Percentiles rank a stretch among this genome's conserved stretches.
Evolutionary conservation across 2,113 vertebrate genomes (phyloP).

Genomic region (Pseudorectes ferrugineus): DNA sequence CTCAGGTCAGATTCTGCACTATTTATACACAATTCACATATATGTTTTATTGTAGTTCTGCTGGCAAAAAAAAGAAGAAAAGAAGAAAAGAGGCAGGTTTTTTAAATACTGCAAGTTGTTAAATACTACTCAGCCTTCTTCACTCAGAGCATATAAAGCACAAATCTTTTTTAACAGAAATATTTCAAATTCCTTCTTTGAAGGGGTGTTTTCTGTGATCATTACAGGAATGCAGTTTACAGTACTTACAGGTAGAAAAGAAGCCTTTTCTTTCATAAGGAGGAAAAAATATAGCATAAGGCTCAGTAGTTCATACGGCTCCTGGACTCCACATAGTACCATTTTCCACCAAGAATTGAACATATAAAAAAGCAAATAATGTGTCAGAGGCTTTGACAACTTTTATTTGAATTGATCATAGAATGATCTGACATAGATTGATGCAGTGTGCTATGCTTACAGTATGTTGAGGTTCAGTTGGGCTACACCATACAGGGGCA

Average conservation of each 20-base stretch:
- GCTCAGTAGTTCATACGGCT: background rate
- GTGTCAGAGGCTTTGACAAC: background rate
- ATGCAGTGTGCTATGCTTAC: background rate
- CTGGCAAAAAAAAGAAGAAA: too few relatives aligned
- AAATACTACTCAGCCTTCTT: background rate
- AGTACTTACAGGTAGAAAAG: background rate
- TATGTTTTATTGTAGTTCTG: background rate
- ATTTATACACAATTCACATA: background rate
- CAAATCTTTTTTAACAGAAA: background rate
- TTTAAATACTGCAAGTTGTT: background rate
- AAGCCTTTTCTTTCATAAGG: background rate
- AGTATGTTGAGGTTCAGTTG: background rate
- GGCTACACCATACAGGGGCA: background rate
- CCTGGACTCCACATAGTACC: background rate
- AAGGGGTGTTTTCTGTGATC: background rate
- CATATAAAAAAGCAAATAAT: background rate
- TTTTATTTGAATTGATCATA: background rate
- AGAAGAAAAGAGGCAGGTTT: fast-evolving
- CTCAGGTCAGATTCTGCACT: background rate
- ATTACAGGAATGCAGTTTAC: background rate
- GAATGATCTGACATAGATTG: background rate
- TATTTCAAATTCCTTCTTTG: background rate
- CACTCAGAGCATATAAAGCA: background rate
- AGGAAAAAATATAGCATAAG: background rate
- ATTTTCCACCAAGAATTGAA: background rate